Evolutionary conservation across 2,113 vertebrate species (phyloP).

Genomic region (Azemiops feae): DNA sequence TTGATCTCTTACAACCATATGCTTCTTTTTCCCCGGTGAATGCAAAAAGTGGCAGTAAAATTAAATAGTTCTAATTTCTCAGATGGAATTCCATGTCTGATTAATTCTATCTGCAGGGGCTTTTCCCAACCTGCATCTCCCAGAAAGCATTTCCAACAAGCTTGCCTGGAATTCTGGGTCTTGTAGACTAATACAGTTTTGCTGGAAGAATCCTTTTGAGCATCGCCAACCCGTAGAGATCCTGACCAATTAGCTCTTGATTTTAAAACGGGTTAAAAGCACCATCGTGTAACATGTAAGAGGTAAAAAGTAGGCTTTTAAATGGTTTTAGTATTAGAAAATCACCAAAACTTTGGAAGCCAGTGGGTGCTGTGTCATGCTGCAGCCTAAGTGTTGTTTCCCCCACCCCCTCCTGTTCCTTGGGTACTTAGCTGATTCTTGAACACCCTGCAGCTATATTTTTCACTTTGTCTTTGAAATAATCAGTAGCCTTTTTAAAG

Average conservation of each 20-base stretch:
- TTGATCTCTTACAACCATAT: not conserved
- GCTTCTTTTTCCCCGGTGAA: not conserved
- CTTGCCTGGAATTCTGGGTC: not conserved
- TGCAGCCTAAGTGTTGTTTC: not conserved
- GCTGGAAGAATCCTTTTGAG: not conserved
- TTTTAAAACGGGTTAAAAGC: not conserved
- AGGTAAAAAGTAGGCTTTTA: not conserved
- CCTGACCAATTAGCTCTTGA: not conserved
- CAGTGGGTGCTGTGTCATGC: not conserved
- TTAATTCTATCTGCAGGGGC: not conserved
- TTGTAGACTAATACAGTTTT: not conserved
- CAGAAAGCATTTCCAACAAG: not conserved
- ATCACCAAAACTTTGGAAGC: not conserved
- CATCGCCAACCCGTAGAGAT: not conserved
- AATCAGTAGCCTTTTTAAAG: not conserved
- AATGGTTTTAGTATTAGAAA: not conserved
- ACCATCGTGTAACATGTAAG: not conserved
- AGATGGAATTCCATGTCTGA: not conserved
- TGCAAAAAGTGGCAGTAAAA: not conserved
- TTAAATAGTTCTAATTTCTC: not conserved
- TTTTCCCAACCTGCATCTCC: not conserved
- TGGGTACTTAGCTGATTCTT: not conserved
- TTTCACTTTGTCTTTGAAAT: slow-evolving; percentile 6
- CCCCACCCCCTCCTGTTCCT: too few species aligned
- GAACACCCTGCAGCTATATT: not conserved